These are phyloP conservation scores for Cynodonichthys magdalenae DNA, from an alignment of 2,797 vertebrate genomes.

Conservation along the genomic window DNA sequence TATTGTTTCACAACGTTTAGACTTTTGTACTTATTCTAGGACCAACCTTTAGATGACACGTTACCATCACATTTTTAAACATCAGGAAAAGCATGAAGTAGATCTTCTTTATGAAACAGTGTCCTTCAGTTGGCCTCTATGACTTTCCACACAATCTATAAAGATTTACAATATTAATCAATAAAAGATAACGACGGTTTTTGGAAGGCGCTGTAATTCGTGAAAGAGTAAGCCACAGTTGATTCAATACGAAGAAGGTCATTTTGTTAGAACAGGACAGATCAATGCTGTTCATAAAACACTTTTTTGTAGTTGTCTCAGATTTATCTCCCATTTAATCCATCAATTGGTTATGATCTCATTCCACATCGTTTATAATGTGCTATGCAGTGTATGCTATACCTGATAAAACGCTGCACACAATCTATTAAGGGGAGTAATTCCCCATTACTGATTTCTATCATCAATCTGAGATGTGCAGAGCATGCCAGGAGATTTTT, in stretches of 20 bases:
- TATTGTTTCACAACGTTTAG: background rate
- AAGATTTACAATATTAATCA: constrained; percentile 17
- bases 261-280: constrained; percentile 28
- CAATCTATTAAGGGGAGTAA: constrained; percentile 44
- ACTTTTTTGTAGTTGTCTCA: constrained; percentile 7
- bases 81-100: background rate
- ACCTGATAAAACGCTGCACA: constrained; percentile 22
- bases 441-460: constrained; percentile 25
- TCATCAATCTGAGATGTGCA: constrained; percentile 31
- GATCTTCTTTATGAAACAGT: background rate
- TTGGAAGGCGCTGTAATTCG: constrained; percentile 7
- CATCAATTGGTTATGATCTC: constrained; percentile 31
- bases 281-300: constrained; percentile 46
- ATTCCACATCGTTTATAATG: constrained; percentile 16
- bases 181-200: constrained; percentile 13
- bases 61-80: background rate
- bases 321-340: constrained; percentile 28
- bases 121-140: background rate
- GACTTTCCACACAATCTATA: background rate
- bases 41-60: background rate
- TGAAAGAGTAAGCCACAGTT: constrained; percentile 2
- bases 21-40: background rate
- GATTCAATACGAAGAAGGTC: constrained; percentile 19
- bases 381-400: background rate
- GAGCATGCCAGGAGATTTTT: constrained; percentile 30